A percentile compares a stretch with the other conserved stretches of the same genome.
Evolutionary conservation across 2,888 invertebrate species (phyloP).

Genomic region (Biston stratarius): DNA sequence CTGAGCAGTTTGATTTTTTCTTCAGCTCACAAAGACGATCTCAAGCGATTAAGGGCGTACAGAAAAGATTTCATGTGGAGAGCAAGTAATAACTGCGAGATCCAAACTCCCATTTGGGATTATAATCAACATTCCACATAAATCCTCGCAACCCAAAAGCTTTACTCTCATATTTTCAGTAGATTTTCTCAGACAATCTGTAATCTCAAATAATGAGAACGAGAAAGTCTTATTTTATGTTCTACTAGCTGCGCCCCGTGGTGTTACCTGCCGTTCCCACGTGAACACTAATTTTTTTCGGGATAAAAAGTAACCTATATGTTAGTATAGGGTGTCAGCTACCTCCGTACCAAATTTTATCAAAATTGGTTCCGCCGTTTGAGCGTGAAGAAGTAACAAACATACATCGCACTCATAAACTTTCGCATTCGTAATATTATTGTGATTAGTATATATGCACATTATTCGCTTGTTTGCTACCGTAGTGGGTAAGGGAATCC

Average conservation of each 20-base stretch:
- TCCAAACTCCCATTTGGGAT: constrained; percentile 17
- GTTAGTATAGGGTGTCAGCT: too few species aligned
- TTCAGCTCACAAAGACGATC: constrained; percentile 3
- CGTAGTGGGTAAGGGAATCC: too few species aligned
- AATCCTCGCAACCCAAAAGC: constrained; percentile 12
- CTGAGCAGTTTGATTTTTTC: not conserved
- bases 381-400: too few species aligned
- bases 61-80: constrained; percentile 13
- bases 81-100: constrained; percentile 16
- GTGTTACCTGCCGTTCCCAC: too few species aligned
- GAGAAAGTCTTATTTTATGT: constrained; percentile 4
- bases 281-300: too few species aligned
- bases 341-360: too few species aligned
- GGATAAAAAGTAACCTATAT: too few species aligned
- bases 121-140: constrained; percentile 28
- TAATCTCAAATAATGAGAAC: constrained; percentile 17
- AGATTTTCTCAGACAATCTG: constrained; percentile 13
- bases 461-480: too few species aligned
- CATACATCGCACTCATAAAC: too few species aligned
- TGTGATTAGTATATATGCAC: too few species aligned
- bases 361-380: too few species aligned
- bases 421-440: too few species aligned
- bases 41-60: constrained; percentile 3
- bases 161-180: constrained; percentile 25
- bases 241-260: not conserved